These are phyloP conservation scores for Acronicta leporina DNA, from an alignment of 2,888 invertebrate genomes.

Conservation along the genomic window DNA sequence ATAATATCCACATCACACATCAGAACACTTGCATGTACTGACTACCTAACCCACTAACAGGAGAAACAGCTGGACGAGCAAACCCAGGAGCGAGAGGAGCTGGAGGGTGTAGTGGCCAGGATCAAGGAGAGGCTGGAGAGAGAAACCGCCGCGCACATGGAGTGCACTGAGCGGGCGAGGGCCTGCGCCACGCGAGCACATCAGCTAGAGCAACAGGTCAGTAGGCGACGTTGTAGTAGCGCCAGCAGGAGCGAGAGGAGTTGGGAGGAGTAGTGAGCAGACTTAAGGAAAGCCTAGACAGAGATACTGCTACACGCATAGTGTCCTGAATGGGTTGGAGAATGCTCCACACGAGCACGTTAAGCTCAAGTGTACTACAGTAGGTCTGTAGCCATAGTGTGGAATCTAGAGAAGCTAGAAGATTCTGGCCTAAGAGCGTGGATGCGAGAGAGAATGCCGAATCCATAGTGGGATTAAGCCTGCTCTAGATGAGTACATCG, in stretches of 20 bases:
- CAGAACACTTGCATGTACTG: constrained; percentile 58
- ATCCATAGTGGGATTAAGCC: too few relatives aligned
- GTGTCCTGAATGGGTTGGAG: background rate
- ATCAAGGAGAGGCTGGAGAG: constrained; percentile 96
- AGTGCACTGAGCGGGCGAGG: constrained; percentile 93
- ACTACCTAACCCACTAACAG: constrained; percentile 72
- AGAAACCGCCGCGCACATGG: constrained; percentile 96
- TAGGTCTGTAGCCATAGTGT: background rate
- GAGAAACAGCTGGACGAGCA: constrained; percentile 97
- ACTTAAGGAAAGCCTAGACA: too few relatives aligned
- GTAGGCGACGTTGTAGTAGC: background rate
- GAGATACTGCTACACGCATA: background rate
- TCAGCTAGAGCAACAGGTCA: constrained; percentile 90
- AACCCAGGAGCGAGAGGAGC: constrained; percentile 97
- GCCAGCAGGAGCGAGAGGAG: background rate
- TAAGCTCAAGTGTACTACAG: background rate
- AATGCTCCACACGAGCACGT: background rate
- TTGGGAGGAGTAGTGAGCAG: background rate
- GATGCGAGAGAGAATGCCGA: too few relatives aligned
- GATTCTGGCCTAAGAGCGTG: too few relatives aligned
- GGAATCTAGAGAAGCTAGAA: too few relatives aligned
- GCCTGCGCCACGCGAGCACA: constrained; percentile 88
- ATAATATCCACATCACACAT: constrained; percentile 32
- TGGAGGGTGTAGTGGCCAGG: constrained; percentile 94
- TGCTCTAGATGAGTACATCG: too few relatives aligned